Evolutionary conservation across 2,113 vertebrate species (phyloP).

Genomic region (Axis porcinus): DNA sequence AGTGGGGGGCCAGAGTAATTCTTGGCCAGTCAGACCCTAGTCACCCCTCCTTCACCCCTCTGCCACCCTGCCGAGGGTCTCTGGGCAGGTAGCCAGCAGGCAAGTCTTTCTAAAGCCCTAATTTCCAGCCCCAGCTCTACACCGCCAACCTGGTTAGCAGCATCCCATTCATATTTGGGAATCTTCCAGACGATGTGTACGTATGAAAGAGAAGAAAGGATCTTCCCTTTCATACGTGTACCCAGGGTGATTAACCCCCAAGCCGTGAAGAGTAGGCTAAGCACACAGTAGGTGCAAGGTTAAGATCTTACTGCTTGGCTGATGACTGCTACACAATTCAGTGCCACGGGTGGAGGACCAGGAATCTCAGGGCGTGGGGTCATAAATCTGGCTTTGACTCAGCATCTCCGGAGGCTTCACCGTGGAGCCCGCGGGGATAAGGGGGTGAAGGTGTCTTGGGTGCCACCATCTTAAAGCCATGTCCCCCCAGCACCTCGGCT

Average conservation of each 20-base stretch:
- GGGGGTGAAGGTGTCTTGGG: neutral
- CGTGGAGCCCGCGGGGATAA: accelerated
- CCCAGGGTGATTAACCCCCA: neutral
- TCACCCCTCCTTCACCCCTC: neutral
- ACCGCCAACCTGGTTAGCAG: neutral
- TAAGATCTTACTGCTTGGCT: neutral
- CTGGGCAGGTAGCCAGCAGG: neutral
- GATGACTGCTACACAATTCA: neutral
- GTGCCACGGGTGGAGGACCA: accelerated
- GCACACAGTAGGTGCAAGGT: accelerated
- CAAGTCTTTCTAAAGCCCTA: neutral
- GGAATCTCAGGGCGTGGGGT: neutral
- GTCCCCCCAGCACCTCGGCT: neutral
- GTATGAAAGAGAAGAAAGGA: too few species aligned
- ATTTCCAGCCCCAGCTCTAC: neutral
- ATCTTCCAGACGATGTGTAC: accelerated
- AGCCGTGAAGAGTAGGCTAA: neutral
- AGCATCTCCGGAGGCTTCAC: neutral
- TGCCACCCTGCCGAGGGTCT: neutral
- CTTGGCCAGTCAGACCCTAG: neutral
- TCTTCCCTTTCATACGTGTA: too few species aligned
- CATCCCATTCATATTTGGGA: too few species aligned
- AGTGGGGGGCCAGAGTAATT: neutral
- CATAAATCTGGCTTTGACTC: neutral
- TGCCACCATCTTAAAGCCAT: neutral